These are phyloP conservation scores for Rhadina sibilatrix DNA, from an alignment of 2,113 vertebrate species.

Conservation along the genomic window DNA sequence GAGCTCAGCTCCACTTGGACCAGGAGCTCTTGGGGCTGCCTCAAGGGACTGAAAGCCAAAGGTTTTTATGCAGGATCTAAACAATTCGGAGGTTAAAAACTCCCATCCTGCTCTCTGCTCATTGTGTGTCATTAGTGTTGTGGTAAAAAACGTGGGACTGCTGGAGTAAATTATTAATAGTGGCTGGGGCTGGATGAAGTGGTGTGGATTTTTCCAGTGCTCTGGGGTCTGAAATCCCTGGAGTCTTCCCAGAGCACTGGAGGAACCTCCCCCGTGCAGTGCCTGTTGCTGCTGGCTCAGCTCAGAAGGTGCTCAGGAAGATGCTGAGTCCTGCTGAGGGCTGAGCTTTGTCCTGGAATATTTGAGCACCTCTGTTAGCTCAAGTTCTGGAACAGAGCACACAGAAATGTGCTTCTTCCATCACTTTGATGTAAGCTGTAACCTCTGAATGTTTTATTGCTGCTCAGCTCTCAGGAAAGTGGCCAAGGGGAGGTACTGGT, in stretches of 20 bases:
- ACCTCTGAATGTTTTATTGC: not conserved
- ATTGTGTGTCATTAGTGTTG: too few relatives aligned
- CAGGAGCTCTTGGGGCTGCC: not conserved
- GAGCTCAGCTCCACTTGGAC: not conserved
- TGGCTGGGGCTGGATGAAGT: not conserved
- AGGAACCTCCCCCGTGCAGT: rapidly evolving
- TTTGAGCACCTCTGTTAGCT: not conserved
- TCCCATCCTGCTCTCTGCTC: not conserved
- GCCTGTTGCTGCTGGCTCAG: not conserved
- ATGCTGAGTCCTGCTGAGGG: not conserved
- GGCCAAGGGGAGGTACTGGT: not conserved
- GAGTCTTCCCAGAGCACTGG: not conserved
- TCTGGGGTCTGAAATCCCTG: not conserved
- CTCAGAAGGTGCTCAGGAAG: not conserved
- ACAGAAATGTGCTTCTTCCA: not conserved
- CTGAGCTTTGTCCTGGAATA: not conserved
- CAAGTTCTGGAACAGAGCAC: not conserved
- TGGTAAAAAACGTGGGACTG: rapidly evolving
- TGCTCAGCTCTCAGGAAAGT: not conserved
- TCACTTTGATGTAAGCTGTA: not conserved
- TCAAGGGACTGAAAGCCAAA: not conserved
- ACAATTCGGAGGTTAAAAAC: not conserved
- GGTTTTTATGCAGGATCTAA: not conserved
- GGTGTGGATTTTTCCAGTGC: not conserved
- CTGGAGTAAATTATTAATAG: not conserved